Conservation (phyloP, 2,113 vertebrate genomes). For the Kryptolebias marmoratus region DNA sequence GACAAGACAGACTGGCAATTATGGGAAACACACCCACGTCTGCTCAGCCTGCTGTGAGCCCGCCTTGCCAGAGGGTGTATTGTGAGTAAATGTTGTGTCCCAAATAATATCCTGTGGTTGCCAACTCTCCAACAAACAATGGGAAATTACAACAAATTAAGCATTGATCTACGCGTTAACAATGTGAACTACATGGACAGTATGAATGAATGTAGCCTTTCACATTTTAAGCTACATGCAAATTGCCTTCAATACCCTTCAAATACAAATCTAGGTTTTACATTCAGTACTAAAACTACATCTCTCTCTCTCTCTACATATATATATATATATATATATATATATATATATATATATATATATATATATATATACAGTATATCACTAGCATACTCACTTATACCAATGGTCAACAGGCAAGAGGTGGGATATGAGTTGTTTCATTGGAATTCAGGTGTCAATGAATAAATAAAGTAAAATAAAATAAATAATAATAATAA, state of each 20-base stretch:
- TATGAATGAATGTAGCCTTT: not conserved
- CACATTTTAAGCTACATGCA: not conserved
- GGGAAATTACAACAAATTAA: not conserved
- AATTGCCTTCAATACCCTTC: not conserved
- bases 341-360: too few species aligned
- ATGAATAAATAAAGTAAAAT: too few species aligned
- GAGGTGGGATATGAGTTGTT: too few species aligned
- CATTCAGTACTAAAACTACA: not conserved
- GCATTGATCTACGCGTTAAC: not conserved
- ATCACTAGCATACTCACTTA: too few species aligned
- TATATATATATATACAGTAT: too few species aligned
- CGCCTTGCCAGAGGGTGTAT: not conserved
- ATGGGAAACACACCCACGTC: not conserved
- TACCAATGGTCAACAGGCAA: too few species aligned
- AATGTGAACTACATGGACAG: not conserved
- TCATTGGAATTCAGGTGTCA: too few species aligned
- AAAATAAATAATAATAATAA: too few species aligned
- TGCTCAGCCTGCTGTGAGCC: not conserved
- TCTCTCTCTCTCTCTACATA: too few species aligned
- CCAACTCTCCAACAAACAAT: not conserved
- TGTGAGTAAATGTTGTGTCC: slow-evolving; percentile 1
- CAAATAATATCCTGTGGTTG: not conserved
- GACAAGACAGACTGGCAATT: slow-evolving; percentile 5
- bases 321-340: too few species aligned
- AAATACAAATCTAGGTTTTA: not conserved